phyloP scores from a whole-genome alignment of 2,888 invertebrate genomes.

The Hydrotaea diabolus region DNA sequence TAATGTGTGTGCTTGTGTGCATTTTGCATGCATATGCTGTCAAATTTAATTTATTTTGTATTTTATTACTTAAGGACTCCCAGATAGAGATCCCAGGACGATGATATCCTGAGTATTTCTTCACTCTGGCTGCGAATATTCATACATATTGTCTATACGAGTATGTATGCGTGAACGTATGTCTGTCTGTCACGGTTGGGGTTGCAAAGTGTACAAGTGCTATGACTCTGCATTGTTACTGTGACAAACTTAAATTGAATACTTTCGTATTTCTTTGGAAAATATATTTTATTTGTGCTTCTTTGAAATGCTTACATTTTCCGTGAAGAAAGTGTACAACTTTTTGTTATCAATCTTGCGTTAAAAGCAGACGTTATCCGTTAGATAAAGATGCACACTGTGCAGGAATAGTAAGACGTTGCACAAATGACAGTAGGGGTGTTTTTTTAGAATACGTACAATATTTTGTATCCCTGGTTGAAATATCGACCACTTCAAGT shows the following conservation, averaged over 20 bases:
- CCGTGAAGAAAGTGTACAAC: too few species aligned
- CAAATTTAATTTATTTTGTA: conserved; percentile 38
- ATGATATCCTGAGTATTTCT: background rate
- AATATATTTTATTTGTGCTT: too few species aligned
- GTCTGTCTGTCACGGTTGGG: background rate
- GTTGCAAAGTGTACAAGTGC: background rate
- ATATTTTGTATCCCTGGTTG: too few species aligned
- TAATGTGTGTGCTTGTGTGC: conserved; percentile 28
- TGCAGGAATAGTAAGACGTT: too few species aligned
- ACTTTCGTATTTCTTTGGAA: background rate
- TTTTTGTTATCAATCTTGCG: too few species aligned
- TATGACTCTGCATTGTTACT: background rate
- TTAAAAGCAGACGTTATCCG: too few species aligned
- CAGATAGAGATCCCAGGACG: background rate
- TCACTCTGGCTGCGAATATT: background rate
- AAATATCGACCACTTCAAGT: too few species aligned
- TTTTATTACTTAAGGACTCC: conserved; percentile 23
- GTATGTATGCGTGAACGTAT: too few species aligned
- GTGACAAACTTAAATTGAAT: conserved; percentile 3
- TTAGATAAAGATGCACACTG: too few species aligned
- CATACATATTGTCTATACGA: background rate
- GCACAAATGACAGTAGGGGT: too few species aligned
- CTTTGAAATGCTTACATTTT: too few species aligned
- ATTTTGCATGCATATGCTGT: conserved; percentile 27
- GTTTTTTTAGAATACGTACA: too few species aligned